phyloP scores from a whole-genome alignment of 23 tunicate species.

The Ciona savignyi region DNA sequence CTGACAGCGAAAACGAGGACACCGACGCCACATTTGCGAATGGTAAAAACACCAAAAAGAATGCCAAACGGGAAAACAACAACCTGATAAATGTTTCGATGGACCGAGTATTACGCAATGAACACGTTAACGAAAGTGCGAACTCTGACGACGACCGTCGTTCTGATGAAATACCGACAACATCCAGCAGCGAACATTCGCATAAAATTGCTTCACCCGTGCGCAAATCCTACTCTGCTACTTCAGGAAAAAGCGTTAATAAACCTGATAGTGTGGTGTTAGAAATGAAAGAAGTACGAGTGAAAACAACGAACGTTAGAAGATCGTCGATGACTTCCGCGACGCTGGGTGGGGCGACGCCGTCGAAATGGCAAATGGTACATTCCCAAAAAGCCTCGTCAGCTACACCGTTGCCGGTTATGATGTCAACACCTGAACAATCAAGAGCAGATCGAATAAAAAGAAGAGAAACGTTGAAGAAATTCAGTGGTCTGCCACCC shows the following conservation, averaged over 20 bases:
- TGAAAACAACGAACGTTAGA: not conserved
- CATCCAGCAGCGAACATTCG: not conserved
- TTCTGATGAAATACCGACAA: not conserved
- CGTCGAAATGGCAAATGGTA: not conserved
- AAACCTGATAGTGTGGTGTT: not conserved
- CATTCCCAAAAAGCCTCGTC: not conserved
- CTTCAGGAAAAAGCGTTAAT: not conserved
- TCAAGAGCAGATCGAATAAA: not conserved
- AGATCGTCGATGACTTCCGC: not conserved
- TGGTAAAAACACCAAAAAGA: not conserved
- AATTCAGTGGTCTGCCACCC: not conserved
- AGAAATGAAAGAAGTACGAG: not conserved
- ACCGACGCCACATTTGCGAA: not conserved
- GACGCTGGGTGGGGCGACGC: not conserved
- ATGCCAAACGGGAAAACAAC: not conserved
- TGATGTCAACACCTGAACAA: not conserved
- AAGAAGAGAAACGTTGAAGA: not conserved
- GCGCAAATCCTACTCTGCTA: too few species aligned
- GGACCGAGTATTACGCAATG: not conserved
- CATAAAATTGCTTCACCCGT: not conserved
- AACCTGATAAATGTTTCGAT: not conserved
- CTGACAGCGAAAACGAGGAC: slow-evolving; percentile 2
- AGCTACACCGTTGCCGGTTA: not conserved
- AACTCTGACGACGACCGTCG: not conserved
- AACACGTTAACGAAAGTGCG: not conserved